A percentile compares a stretch with the other conserved stretches of the same genome.
These are phyloP conservation scores for Beroe forskalii DNA, from an alignment of 37 sponge, comb jelly and placozoan genomes.

Conservation along the genomic window DNA sequence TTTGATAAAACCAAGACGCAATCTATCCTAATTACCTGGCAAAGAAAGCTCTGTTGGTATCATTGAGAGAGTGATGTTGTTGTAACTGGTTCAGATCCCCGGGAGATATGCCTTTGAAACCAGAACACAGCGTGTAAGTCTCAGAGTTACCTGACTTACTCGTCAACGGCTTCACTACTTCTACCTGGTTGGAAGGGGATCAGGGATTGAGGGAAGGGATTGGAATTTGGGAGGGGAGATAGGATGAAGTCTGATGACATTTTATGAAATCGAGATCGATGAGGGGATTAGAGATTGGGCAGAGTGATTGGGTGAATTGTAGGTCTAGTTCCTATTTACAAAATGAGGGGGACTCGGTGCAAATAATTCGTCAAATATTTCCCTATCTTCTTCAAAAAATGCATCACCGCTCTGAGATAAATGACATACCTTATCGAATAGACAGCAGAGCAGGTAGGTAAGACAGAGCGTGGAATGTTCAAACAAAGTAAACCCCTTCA, in stretches of 20 bases:
- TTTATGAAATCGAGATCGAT: no score
- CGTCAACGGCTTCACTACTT: conserved; percentile 85
- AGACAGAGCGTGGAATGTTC: conserved; percentile 77
- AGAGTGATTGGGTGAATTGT: not conserved
- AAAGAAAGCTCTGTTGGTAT: conserved; percentile 1
- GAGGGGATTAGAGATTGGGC: no score
- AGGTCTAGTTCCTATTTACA: no score
- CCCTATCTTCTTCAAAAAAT: not conserved
- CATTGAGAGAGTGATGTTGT: not conserved
- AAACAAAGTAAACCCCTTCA: conserved; percentile 86
- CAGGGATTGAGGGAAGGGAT: no score
- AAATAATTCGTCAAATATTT: no score
- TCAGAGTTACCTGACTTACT: conserved; percentile 86
- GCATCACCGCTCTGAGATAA: not conserved
- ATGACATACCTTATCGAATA: conserved; percentile 83
- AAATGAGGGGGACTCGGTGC: no score
- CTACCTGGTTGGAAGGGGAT: conserved; percentile 67
- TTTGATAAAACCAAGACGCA: no score
- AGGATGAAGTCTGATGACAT: no score
- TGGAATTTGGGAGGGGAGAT: no score
- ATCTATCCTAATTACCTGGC: no score
- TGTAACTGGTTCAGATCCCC: not conserved
- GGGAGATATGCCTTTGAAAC: conserved; percentile 67
- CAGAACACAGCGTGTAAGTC: conserved; percentile 82
- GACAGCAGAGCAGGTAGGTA: conserved; percentile 80